Conservation (phyloP, 2,797 vertebrate genomes). For the Monodelphis domestica region DNA sequence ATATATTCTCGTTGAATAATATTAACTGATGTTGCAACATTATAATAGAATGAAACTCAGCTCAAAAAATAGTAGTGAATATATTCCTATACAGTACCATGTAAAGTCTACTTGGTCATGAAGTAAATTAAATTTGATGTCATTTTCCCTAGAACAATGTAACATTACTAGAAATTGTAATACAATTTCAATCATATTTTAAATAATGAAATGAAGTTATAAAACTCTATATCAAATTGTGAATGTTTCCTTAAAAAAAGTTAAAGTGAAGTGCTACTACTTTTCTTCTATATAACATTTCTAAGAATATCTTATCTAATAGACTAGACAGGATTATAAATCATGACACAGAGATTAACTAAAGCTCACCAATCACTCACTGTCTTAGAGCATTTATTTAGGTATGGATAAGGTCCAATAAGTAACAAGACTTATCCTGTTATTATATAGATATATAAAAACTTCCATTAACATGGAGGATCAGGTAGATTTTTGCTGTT, state of each 20-base stretch:
- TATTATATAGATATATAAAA: constrained; percentile 75
- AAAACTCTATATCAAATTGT: constrained; percentile 42
- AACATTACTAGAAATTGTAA: constrained; percentile 37
- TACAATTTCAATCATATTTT: constrained; percentile 18
- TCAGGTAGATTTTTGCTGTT: constrained; percentile 78
- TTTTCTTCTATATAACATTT: constrained; percentile 59
- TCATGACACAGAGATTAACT: constrained; percentile 79
- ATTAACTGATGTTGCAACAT: constrained; percentile 12
- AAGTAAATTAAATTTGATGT: background rate
- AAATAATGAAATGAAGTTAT: constrained; percentile 50
- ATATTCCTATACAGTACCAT: background rate
- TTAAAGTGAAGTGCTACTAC: constrained; percentile 71
- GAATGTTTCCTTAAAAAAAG: constrained; percentile 35
- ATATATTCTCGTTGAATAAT: background rate
- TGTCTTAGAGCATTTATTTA: constrained; percentile 76
- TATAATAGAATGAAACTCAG: background rate
- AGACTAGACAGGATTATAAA: constrained; percentile 77
- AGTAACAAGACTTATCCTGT: constrained; percentile 77
- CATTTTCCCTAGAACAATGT: constrained; percentile 45
- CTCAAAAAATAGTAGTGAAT: background rate
- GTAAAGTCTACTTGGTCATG: background rate
- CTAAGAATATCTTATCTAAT: constrained; percentile 68
- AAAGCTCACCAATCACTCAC: constrained; percentile 72
- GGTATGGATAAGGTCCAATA: constrained; percentile 74
- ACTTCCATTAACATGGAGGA: constrained; percentile 72